Percentiles rank a stretch among this genome's conserved stretches.
phyloP scores from a whole-genome alignment of 2,797 vertebrate genomes.

The Tauraco hartlaubi region DNA sequence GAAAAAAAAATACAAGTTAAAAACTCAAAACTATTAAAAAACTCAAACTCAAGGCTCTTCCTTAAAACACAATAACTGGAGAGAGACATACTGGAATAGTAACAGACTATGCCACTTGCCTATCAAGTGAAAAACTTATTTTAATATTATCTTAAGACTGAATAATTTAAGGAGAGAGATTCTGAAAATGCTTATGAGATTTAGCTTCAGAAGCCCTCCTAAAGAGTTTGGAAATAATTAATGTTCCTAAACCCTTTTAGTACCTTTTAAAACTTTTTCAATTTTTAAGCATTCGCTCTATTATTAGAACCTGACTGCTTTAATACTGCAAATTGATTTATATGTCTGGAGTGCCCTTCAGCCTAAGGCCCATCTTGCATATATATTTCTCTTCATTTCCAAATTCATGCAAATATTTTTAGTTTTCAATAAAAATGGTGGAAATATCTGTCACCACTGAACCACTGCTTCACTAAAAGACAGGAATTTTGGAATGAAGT shows the following conservation, averaged over 20 bases:
- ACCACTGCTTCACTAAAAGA: not conserved
- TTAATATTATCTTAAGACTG: not conserved
- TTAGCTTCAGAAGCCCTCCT: not conserved
- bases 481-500: not conserved
- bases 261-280: not conserved
- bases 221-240: not conserved
- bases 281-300: not conserved
- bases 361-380: not conserved
- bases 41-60: not conserved
- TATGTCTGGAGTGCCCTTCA: not conserved
- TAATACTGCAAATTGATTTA: not conserved
- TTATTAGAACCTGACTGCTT: not conserved
- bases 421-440: not conserved
- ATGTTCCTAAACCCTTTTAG: not conserved
- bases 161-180: not conserved
- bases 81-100: not conserved
- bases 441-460: not conserved
- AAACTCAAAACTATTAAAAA: not conserved
- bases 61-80: not conserved
- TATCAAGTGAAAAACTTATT: not conserved
- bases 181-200: not conserved
- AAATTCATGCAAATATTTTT: not conserved
- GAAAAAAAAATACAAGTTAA: not conserved
- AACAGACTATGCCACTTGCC: not conserved
- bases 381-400: not conserved